Conservation (phyloP, 2,888 invertebrate species). For the Cerceris rybyensis region DNA sequence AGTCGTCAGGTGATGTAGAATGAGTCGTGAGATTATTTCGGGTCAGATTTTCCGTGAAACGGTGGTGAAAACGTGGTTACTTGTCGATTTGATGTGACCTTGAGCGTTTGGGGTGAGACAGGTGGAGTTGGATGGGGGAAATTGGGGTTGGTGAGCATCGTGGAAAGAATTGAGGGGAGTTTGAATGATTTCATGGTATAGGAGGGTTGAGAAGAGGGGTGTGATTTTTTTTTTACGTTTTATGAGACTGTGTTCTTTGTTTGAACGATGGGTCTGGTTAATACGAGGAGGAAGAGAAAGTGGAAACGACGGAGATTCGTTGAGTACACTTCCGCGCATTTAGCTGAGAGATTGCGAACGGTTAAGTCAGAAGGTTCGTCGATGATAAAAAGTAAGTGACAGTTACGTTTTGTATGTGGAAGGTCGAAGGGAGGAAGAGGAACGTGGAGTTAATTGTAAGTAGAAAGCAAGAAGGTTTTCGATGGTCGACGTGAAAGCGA, state of each 20-base stretch:
- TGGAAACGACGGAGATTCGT: not conserved
- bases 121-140: conserved; percentile 29
- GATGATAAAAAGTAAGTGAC: too few species aligned
- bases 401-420: too few species aligned
- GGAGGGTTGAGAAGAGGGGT: too few species aligned
- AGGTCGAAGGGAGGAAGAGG: too few species aligned
- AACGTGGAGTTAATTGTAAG: not conserved
- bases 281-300: not conserved
- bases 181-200: not conserved
- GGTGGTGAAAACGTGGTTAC: conserved; percentile 15
- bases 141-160: conserved; percentile 12
- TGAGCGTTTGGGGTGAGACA: conserved; percentile 36
- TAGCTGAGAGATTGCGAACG: conserved; percentile 1
- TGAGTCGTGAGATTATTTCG: not conserved
- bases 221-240: too few species aligned
- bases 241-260: not conserved
- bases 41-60: not conserved
- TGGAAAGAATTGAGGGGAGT: not conserved
- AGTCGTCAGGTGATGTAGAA: not conserved
- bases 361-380: not conserved
- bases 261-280: not conserved
- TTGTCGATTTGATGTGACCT: conserved; percentile 46
- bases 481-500: conserved; percentile 25
- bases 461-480: conserved; percentile 6
- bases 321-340: not conserved